phyloP scores from a whole-genome alignment of 2,888 invertebrate genomes.

The Harpalus rubripes region DNA sequence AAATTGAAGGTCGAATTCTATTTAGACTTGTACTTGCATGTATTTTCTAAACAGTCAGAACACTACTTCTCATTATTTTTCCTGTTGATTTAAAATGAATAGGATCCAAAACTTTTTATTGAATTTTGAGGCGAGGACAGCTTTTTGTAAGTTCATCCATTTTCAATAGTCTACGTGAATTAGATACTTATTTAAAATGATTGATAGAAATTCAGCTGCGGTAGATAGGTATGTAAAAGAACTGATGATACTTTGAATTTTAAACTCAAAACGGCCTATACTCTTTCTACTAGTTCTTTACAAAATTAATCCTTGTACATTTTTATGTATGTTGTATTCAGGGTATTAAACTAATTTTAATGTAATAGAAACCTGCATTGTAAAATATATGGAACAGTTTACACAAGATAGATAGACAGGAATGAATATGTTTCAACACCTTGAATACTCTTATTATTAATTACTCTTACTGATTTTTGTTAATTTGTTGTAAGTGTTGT shows the following conservation, averaged over 20 bases:
- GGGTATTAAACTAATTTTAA: conserved; percentile 34
- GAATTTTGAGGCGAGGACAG: too few relatives aligned
- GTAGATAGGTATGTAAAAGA: conserved; percentile 60
- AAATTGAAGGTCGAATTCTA: too few relatives aligned
- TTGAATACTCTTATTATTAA: background rate
- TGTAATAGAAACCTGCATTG: conserved; percentile 7
- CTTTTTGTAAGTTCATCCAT: background rate
- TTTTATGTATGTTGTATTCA: conserved; percentile 46
- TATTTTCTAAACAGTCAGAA: too few relatives aligned
- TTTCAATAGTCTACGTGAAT: conserved; percentile 4
- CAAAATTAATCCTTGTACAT: conserved; percentile 47
- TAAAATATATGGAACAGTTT: conserved; percentile 7
- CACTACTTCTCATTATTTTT: too few relatives aligned
- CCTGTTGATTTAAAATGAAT: too few relatives aligned
- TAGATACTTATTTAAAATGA: conserved; percentile 54
- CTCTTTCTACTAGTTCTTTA: conserved; percentile 55
- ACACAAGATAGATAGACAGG: conserved; percentile 9
- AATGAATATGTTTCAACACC: background rate
- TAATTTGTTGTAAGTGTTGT: conserved; percentile 53
- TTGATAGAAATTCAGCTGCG: conserved; percentile 37
- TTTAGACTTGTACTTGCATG: too few relatives aligned
- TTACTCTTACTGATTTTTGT: conserved; percentile 41
- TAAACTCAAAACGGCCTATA: conserved; percentile 64
- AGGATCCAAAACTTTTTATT: too few relatives aligned
- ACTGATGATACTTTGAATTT: conserved; percentile 62